Percentiles rank a stretch among this genome's conserved stretches.
These are phyloP conservation scores for Drosophila lacicola DNA, from an alignment of 2,888 invertebrate species.

Conservation along the genomic window DNA sequence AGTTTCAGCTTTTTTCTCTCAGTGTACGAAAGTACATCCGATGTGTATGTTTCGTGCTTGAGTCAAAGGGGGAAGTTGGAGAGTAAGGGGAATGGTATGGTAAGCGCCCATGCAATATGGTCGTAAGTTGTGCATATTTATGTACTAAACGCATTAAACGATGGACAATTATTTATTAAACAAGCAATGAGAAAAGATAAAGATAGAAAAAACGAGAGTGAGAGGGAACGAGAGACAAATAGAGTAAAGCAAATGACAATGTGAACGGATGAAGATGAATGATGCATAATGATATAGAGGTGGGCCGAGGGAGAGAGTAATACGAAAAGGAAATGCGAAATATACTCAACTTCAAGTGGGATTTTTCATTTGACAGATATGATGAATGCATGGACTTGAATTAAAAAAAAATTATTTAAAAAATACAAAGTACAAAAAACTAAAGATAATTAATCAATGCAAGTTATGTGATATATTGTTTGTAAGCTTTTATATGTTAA, in stretches of 20 bases:
- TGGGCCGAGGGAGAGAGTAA: conserved; percentile 24
- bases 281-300: conserved; percentile 34
- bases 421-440: too few relatives aligned
- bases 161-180: conserved; percentile 72
- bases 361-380: conserved; percentile 46
- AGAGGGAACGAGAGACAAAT: conserved; percentile 13
- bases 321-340: conserved; percentile 48
- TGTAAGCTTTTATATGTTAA: not conserved
- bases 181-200: conserved; percentile 39
- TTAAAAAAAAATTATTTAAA: not conserved
- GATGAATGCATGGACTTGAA: conserved; percentile 45
- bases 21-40: not conserved
- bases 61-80: conserved; percentile 21
- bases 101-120: conserved; percentile 41
- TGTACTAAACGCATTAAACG: conserved; percentile 62
- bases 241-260: conserved; percentile 33
- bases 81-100: conserved; percentile 1
- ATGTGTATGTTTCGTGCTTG: conserved; percentile 11
- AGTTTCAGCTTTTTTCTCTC: not conserved
- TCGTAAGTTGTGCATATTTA: conserved; percentile 63
- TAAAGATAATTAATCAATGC: conserved; percentile 43
- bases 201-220: not conserved
- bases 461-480: conserved; percentile 3
- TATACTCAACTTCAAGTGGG: conserved; percentile 30
- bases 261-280: conserved; percentile 59